Base-by-base conservation (phyloP, 2,113 vertebrate species). In the Orycteropus afer region DNA sequence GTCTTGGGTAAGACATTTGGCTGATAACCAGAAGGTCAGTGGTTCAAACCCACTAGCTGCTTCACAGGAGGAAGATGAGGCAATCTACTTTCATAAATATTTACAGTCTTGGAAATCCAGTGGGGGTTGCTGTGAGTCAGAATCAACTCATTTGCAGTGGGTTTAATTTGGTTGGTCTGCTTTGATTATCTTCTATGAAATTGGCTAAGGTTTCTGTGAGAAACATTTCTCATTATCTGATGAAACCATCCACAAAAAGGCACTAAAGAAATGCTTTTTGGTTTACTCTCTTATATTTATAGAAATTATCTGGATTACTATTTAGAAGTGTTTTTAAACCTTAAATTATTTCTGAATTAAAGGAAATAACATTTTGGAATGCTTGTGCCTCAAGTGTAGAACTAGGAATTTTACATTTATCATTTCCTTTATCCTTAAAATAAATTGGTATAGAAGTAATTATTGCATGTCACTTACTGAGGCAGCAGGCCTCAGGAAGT, bases 181-280 rank as follows among this genome's bases (percentile, higher is more conserved):
- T 51, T 51, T 93, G 20, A 61, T 51, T 87, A 82, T 93, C 32
- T 57, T 86, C 86, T 92, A 14, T 78, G 63, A 96, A 89, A 87
- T 92, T 88, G 55, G 37, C 12, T 42, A 81, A 95, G 5, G 12
- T 6, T 20, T 74, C 63, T 40, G 67, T 27, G 29, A 73, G 42
- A 83, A 53, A 22, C 4, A n/a, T 71, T 89, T 91, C 20, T 69
- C 94, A 32, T 20, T 32, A 4, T 57, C 77, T 84, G 49, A 79
- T 32, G 90, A 71, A 86, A 47, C 40, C n/a, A 86, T 89, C 57
- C 13, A 78, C 37, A 61, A 86, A 88, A 40, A 59, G 18, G n/a
- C n/a, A n/a, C n/a, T n/a, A 78, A 34, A 69, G 55, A 93, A 37
- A 23, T 61, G 45, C 4, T 65, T 92, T 95, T 40, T 73, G n/a